Evolutionary conservation across 2,888 invertebrate genomes (phyloP), one percentile per base, ranked within the genome.

Genomic region (Corbicula japonica): DNA sequence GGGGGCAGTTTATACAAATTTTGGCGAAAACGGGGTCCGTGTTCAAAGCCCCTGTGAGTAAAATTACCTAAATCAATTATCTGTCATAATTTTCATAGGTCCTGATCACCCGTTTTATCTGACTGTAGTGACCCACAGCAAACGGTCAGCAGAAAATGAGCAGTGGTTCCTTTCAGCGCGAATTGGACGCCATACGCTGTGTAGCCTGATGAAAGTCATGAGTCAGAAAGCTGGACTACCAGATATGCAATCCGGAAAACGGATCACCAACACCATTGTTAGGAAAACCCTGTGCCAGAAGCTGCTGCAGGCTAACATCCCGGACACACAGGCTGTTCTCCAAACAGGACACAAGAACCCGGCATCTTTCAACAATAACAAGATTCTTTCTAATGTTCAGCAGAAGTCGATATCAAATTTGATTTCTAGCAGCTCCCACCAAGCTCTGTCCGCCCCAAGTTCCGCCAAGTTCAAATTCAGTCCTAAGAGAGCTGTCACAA

Each of bases 251-350:
- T 26, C n/a, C 12, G 26, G 32, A 10, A 65, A 50, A 32, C 50
- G 65, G 1, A 15, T 65, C 21, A 65, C 52, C 1, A 65, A 65
- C 38, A 65, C 34, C 2, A 50, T 50, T 65, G 52, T 65, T 23
- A 34, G 65, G 23, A 65, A 65, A 38, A 23, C 35, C 32, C 21
- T 63, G 2, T 65, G 65, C 21, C 65, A 65, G 35, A 65, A 65
- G 30, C 38, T 65, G 12, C 23, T 65, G 8, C 50, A 65, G 34
- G 50, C 21, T 21, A 50, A 50, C 15, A 26, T 63, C 2, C 63
- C 63, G 4, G 63, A 63, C 48, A 63, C 48, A 18, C 63, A 50
- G 48, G 48, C 50, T 26, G 63, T 63, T 8, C 63, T 48, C 12
- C 46, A 48, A 4, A 56, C 48, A 10, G 48, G 63, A 8, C 65